Percentiles rank a stretch among this genome's conserved stretches.
Conservation (phyloP, 2,888 invertebrate species). For the Tipula vernalis region DNA sequence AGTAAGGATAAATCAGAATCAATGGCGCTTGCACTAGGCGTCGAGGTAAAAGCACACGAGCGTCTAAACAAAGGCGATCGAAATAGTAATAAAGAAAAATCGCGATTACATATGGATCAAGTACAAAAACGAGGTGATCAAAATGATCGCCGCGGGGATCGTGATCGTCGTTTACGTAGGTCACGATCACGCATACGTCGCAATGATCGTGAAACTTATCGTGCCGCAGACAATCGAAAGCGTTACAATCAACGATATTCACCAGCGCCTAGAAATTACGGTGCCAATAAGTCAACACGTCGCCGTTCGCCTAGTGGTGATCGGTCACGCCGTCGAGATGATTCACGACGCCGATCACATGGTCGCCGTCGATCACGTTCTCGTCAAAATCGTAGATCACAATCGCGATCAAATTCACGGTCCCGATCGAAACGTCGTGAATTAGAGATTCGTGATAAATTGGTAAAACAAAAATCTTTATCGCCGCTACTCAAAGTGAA, state of each 20-base stretch:
- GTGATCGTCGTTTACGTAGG: background rate
- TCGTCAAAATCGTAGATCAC: background rate
- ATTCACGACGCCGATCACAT: conserved; percentile 21
- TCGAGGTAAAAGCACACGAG: conserved; percentile 31
- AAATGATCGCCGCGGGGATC: conserved; percentile 7
- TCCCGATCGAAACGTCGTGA: conserved; percentile 17
- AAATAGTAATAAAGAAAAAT: background rate
- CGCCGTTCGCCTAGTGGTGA: background rate
- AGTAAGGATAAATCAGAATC: conserved; percentile 33
- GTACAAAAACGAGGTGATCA: background rate
- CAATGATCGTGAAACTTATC: background rate
- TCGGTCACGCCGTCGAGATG: background rate
- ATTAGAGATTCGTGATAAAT: conserved; percentile 13
- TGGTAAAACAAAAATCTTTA: conserved; percentile 15
- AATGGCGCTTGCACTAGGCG: conserved; percentile 44
- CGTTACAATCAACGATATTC: background rate
- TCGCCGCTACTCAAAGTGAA: conserved; percentile 16
- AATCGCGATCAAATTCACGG: background rate
- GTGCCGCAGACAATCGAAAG: background rate
- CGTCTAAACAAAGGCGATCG: conserved; percentile 7
- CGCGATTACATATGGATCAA: background rate
- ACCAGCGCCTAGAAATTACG: background rate
- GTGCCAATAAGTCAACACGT: background rate
- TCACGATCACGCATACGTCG: background rate
- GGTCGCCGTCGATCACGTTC: conserved; percentile 8